These are phyloP conservation scores for Chrysochloris asiatica DNA, from an alignment of 2,113 vertebrate species.

Conservation along the genomic window DNA sequence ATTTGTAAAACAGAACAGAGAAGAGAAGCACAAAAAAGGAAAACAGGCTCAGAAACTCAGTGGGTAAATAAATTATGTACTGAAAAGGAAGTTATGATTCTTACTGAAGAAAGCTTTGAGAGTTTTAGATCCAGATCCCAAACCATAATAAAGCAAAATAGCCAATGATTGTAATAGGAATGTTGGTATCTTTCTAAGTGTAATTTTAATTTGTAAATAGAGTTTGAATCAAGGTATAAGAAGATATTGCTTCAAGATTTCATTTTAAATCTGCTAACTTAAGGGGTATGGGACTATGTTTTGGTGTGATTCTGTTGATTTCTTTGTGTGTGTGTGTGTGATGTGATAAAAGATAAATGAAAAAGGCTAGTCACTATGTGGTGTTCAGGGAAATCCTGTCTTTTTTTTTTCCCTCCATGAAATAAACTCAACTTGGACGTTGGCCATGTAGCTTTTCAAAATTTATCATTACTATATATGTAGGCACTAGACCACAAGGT, in stretches of 20 bases:
- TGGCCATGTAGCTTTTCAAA: constrained; percentile 26
- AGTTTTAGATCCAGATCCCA: constrained; percentile 84
- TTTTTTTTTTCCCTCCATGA: constrained; percentile 41
- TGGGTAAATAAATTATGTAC: constrained; percentile 73
- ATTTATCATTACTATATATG: constrained; percentile 4
- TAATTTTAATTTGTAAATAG: constrained; percentile 80
- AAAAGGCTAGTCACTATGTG: background rate
- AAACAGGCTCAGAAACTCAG: constrained; percentile 72
- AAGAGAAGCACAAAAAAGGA: constrained; percentile 71
- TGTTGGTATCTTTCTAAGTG: constrained; percentile 79
- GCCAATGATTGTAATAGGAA: constrained; percentile 67
- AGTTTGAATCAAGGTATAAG: constrained; percentile 65
- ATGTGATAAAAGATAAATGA: constrained; percentile 52
- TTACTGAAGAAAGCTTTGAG: constrained; percentile 81
- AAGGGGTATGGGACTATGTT: constrained; percentile 8
- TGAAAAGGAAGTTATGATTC: constrained; percentile 79
- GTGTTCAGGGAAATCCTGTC: constrained; percentile 42
- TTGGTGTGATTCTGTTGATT: constrained; percentile 52
- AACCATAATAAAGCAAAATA: constrained; percentile 81
- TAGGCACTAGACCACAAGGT: too few relatives aligned
- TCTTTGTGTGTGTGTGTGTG: background rate
- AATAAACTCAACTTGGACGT: constrained; percentile 69
- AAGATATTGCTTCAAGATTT: constrained; percentile 55
- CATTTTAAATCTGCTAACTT: constrained; percentile 65
- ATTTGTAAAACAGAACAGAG: constrained; percentile 75